phyloP scores from a whole-genome alignment of 1,140 invertebrate species.

The Caenorhabditis inopinata region DNA sequence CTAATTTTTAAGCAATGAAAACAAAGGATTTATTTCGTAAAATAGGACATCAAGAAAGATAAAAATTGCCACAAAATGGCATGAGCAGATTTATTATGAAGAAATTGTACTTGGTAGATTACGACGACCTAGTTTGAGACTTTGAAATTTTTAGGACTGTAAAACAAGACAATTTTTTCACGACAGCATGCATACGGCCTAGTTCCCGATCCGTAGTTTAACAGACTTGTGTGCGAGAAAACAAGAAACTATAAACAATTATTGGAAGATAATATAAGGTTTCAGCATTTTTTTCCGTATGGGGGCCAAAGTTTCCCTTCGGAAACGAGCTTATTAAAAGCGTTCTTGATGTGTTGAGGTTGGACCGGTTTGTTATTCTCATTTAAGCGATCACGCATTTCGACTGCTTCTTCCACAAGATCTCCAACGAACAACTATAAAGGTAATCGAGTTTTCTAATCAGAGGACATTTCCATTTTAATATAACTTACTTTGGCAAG shows the following conservation, averaged over 20 bases:
- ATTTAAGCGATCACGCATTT: conserved; percentile 17
- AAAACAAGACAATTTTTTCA: no score
- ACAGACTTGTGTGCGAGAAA: background rate
- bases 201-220: no score
- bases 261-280: background rate
- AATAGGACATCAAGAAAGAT: no score
- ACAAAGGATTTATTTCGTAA: no score
- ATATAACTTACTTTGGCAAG: conserved; percentile 32
- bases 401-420: conserved; percentile 42
- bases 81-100: no score
- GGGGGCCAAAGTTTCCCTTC: conserved; percentile 33
- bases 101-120: no score
- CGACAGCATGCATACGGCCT: no score
- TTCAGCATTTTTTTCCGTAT: background rate
- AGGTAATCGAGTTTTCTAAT: background rate
- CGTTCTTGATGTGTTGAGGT: conserved; percentile 33
- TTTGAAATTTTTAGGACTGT: no score
- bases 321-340: background rate
- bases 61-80: no score
- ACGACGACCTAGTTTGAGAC: no score
- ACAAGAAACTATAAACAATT: background rate
- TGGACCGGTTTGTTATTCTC: conserved; percentile 32
- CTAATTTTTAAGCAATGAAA: no score
- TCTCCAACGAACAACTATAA: conserved; percentile 41
- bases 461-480: no score